Evolutionary conservation across 2,888 invertebrate genomes (phyloP), one percentile per base, ranked within the genome.

Genomic region (Trissonchulus latispiculum): DNA sequence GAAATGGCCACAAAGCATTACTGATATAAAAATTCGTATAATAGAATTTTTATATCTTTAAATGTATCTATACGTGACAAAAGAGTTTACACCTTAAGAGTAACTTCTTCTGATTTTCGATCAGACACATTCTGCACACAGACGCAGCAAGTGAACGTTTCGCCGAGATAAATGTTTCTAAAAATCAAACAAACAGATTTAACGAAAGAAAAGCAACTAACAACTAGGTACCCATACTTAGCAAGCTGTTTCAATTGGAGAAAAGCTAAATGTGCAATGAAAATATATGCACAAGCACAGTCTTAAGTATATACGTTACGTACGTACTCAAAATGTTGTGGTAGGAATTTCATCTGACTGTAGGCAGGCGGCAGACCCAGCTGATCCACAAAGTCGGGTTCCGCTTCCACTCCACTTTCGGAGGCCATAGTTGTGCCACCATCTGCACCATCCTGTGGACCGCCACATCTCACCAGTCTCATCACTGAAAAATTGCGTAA

Each of bases 71-170:
- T n/a, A n/a, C n/a, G n/a, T n/a, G n/a, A n/a, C n/a, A n/a, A n/a
- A n/a, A n/a, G n/a, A n/a, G n/a, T n/a, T n/a, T n/a, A n/a, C n/a
- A 90, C 90, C 86, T 92, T 93, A 33, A 94, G 89, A 31, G 88
- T 87, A 28, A 94, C 91, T 85, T 93, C 90, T 79, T 89, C 89
- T 33, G 92, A 93, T 23, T 89, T 85, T 83, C 92, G 90, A 76
- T 89, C 88, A 68, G 94, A 93, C 84, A 95, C 94, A 86, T 97
- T 97, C 82, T 95, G 94, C 72, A 97, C 92, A 85, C 94, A 95
- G 75, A 99, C 90, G 83, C 95, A 96, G 83, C 96, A 95, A 1
- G 96, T 92, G 86, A 99, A 97, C 23, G 95, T 96, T 87, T 99
- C 97, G 29, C 95, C 99, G 67, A 99, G 87, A 84, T 96, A 97